Conservation (phyloP, 2,888 invertebrate genomes). For the Leptopilina syphax region DNA sequence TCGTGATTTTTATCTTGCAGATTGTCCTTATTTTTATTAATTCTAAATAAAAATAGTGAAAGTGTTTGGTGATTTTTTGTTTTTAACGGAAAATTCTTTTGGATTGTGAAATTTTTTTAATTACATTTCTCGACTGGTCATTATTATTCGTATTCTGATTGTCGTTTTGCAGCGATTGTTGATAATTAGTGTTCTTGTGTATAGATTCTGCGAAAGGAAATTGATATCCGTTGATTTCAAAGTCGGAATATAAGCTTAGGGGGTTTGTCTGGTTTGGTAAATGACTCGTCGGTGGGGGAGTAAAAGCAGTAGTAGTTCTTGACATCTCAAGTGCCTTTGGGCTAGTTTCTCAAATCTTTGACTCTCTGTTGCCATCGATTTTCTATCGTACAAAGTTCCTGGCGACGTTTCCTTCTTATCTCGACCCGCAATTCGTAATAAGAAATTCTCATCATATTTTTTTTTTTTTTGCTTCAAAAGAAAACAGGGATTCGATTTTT, state of each 20-base stretch:
- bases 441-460: slow-evolving; percentile 45
- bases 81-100: too few relatives aligned
- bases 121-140: too few relatives aligned
- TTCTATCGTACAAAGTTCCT: slow-evolving; percentile 45
- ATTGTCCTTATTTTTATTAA: too few relatives aligned
- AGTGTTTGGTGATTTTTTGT: too few relatives aligned
- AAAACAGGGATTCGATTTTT: too few relatives aligned
- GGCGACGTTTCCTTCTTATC: slow-evolving; percentile 37
- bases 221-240: background rate
- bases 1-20: background rate
- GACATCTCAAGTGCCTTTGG: slow-evolving; percentile 18
- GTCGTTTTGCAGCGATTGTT: background rate
- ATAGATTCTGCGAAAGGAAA: background rate
- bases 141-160: background rate
- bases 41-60: too few relatives aligned
- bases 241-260: background rate
- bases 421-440: slow-evolving; percentile 51
- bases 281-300: background rate
- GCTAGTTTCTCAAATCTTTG: slow-evolving; percentile 42
- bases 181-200: slow-evolving; percentile 16
- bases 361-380: slow-evolving; percentile 36
- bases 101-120: too few relatives aligned
- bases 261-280: slow-evolving; percentile 16
- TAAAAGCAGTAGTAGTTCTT: background rate
- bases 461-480: slow-evolving; percentile 2